Evolutionary conservation across 2,797 vertebrate genomes (phyloP).

Genomic region (Scleropages formosus): DNA sequence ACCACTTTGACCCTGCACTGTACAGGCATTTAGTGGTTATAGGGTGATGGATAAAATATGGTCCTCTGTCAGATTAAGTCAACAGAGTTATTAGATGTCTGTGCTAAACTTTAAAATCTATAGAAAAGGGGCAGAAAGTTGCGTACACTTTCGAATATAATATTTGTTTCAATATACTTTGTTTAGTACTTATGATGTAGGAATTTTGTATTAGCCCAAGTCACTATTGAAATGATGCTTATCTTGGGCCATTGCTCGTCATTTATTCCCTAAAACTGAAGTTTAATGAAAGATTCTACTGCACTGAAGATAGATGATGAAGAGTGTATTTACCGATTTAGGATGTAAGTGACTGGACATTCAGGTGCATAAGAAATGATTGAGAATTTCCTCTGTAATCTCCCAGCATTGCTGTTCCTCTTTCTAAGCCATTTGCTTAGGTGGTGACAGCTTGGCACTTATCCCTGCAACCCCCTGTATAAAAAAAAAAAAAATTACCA

Average conservation of each 20-base stretch:
- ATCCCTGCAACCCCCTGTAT: too few relatives aligned
- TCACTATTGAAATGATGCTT: too few relatives aligned
- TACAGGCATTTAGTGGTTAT: too few relatives aligned
- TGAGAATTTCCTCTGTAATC: conserved; percentile 1
- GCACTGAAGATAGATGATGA: conserved; percentile 8
- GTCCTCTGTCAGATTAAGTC: too few relatives aligned
- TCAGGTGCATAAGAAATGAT: neutral
- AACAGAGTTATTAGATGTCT: neutral
- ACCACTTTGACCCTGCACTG: too few relatives aligned
- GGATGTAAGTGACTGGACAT: too few relatives aligned
- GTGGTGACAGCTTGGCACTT: conserved; percentile 7
- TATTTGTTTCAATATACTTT: too few relatives aligned
- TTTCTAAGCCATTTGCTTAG: conserved; percentile 4
- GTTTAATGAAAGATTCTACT: neutral
- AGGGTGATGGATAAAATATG: too few relatives aligned
- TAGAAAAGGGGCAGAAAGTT: neutral
- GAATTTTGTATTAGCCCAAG: too few relatives aligned
- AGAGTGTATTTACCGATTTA: too few relatives aligned
- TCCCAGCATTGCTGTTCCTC: neutral
- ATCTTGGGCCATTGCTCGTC: neutral
- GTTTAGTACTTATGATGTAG: too few relatives aligned
- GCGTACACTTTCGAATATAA: too few relatives aligned
- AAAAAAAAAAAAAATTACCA: neutral
- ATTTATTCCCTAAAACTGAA: conserved; percentile 1
- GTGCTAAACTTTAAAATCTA: neutral